Evolutionary conservation across 2,113 vertebrate genomes (phyloP), one percentile per base, ranked within the genome.

Genomic region (Salvator merianae): DNA sequence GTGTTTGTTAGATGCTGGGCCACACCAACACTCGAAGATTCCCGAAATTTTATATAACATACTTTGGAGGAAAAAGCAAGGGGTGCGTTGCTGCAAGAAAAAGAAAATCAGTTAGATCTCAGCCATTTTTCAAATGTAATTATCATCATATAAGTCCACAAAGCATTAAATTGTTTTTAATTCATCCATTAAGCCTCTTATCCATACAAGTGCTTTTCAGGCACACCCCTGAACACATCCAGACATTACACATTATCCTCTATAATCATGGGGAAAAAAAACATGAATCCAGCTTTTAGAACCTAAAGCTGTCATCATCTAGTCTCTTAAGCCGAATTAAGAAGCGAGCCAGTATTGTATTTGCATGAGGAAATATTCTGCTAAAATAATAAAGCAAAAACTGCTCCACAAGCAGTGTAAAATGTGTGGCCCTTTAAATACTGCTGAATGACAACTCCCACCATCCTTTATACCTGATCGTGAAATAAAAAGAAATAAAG

Each of bases 1-100:
- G 98, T 98, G 93, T 99, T 99, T 95, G 98, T 99, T 95, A 99
- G 98, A 97, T 99, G 98, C 94, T 99, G 98, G 95, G 98, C 97
- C 96, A 99, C 98, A 91, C 98, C 98, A 97, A 99, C 98, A 97
- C 98, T 99, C 70, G 97, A 97, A 86, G 97, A 96, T 53, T 99
- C 98, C 95, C 97, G 97, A 95, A 97, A 99, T 96, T 98, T 99
- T 96, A 99, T 96, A 95, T 99, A 99, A 96, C 98, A 99, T 96
- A 99, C 98, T 98, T 99, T 99, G 95, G 98, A 99, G 85, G 98
- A 98, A 96, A 98, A 98, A 87, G 98, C 97, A 93, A 98, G 96
- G 53, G 98, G 95, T 82, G 97, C 95, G 88, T 99, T 98, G 97
- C 98, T 99, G 97, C 82, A 94, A 94, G 85, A 95, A 66, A 95